These are phyloP conservation scores for Synanthedon vespiformis DNA, from an alignment of 2,888 invertebrate species.

Conservation along the genomic window DNA sequence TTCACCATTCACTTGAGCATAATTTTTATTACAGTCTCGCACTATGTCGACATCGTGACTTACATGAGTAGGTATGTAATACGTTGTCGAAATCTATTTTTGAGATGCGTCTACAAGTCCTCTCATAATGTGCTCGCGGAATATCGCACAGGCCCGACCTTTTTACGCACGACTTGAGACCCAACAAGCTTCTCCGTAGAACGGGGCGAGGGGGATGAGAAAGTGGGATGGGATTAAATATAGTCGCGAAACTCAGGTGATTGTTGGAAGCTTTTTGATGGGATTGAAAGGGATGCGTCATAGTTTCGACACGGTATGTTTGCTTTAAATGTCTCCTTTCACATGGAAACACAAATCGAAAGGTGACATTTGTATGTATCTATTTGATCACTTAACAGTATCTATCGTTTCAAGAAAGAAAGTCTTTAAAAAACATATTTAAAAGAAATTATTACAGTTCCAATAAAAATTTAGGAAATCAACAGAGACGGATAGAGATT, in stretches of 20 bases:
- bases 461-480: no score
- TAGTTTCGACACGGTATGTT: background rate
- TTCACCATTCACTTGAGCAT: no score
- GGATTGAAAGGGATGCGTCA: background rate
- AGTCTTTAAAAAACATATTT: no score
- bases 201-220: constrained; percentile 1
- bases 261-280: constrained; percentile 4
- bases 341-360: no score
- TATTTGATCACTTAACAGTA: no score
- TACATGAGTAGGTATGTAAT: background rate
- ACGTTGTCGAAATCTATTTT: constrained; percentile 12
- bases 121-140: constrained; percentile 9
- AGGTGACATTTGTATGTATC: no score
- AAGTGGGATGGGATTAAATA: constrained; percentile 10
- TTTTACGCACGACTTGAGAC: constrained; percentile 40
- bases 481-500: no score
- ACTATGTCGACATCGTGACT: background rate
- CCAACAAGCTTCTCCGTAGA: constrained; percentile 24
- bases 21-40: no score
- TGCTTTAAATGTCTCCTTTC: background rate
- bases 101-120: constrained; percentile 7
- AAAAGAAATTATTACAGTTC: no score
- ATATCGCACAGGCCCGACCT: constrained; percentile 27
- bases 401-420: no score
- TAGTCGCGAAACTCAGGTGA: constrained; percentile 14